phyloP scores from a whole-genome alignment of 1,140 invertebrate genomes.

The Eurytemora carolleeae region DNA sequence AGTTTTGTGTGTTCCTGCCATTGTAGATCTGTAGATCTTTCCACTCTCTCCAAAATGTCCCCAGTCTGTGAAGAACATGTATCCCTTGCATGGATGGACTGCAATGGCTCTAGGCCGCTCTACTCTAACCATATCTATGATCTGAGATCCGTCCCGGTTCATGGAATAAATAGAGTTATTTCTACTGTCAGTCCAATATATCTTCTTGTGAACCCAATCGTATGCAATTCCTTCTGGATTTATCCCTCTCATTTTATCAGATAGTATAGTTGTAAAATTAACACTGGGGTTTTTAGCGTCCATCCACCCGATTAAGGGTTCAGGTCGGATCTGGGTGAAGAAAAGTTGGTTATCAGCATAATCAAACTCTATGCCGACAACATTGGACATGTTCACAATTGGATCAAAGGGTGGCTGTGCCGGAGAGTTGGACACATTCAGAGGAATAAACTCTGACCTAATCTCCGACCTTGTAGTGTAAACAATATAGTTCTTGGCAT shows the following conservation, averaged over 20 bases:
- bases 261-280: slow-evolving; percentile 11
- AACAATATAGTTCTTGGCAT: slow-evolving; percentile 64
- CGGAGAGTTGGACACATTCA: slow-evolving; percentile 32
- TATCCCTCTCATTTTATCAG: slow-evolving; percentile 50
- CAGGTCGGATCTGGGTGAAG: slow-evolving; percentile 76
- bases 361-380: slow-evolving; percentile 91
- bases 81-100: slow-evolving; percentile 85
- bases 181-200: slow-evolving; percentile 90
- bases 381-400: slow-evolving; percentile 70
- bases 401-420: slow-evolving; percentile 52
- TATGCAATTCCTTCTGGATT: slow-evolving; percentile 89
- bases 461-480: slow-evolving; percentile 82
- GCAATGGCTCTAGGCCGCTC: slow-evolving; percentile 84
- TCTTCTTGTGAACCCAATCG: slow-evolving; percentile 88
- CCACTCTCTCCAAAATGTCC: slow-evolving; percentile 73
- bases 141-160: slow-evolving; percentile 65
- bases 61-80: slow-evolving; percentile 22
- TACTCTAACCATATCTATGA: slow-evolving; percentile 80
- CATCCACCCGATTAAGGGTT: slow-evolving; percentile 63
- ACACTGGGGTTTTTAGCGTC: slow-evolving; percentile 36
- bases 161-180: slow-evolving; percentile 88
- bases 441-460: slow-evolving; percentile 51
- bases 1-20: slow-evolving; percentile 81
- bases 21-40: slow-evolving; percentile 83
- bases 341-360: slow-evolving; percentile 63